Percentiles rank a stretch among this genome's conserved stretches.
Evolutionary conservation across 1,140 invertebrate genomes (phyloP).

Genomic region (Trichonephila inaurata): DNA sequence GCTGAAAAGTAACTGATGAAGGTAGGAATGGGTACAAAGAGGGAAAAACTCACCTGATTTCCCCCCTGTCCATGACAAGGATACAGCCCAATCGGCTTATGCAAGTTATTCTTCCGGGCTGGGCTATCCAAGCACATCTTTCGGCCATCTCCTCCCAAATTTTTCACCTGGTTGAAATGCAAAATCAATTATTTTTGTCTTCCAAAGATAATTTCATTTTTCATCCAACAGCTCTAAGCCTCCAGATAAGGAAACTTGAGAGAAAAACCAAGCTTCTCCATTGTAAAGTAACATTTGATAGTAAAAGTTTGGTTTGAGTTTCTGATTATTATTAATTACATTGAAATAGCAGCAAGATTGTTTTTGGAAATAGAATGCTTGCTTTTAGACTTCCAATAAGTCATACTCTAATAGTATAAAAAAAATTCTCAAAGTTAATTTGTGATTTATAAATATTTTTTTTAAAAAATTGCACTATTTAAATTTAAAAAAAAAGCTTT

Average conservation of each 20-base stretch:
- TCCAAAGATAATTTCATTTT: background rate
- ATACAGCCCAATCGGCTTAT: slow-evolving; percentile 91
- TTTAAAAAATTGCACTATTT: too few species aligned
- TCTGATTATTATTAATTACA: too few species aligned
- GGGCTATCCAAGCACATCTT: slow-evolving; percentile 90
- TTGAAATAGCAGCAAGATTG: too few species aligned
- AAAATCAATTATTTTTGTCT: slow-evolving; percentile 25
- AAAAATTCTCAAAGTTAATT: too few species aligned
- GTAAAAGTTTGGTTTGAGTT: too few species aligned
- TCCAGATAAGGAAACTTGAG: background rate
- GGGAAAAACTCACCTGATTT: slow-evolving; percentile 91
- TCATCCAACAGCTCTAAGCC: background rate
- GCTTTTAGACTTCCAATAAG: too few species aligned
- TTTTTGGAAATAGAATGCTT: too few species aligned
- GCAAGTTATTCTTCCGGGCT: slow-evolving; percentile 88
- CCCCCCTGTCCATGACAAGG: slow-evolving; percentile 95
- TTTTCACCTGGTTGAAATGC: slow-evolving; percentile 86
- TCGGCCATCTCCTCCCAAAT: slow-evolving; percentile 83
- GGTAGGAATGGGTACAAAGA: background rate
- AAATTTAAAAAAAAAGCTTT: too few species aligned
- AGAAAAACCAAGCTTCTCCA: too few species aligned
- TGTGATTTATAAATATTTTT: too few species aligned
- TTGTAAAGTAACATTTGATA: too few species aligned
- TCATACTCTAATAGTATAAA: too few species aligned
- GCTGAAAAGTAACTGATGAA: background rate